These are phyloP conservation scores for Pipistrellus kuhlii DNA, from an alignment of 2,797 vertebrate species.

Conservation along the genomic window DNA sequence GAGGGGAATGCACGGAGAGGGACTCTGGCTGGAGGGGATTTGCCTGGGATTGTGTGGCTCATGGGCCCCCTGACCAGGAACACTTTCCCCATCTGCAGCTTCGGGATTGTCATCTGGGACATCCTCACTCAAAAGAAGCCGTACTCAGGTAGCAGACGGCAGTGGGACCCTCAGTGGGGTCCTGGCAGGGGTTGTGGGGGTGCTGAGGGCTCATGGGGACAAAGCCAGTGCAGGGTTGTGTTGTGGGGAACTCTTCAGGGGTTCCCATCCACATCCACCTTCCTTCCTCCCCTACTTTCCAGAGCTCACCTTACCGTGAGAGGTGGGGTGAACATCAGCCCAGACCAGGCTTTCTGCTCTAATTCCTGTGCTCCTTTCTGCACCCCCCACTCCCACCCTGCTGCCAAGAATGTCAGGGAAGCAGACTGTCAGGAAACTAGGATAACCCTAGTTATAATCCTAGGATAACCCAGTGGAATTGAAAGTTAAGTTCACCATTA, in stretches of 20 bases:
- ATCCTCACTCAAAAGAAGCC: conserved; percentile 94
- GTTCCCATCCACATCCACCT: background rate
- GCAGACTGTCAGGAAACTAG: background rate
- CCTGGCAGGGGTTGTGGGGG: background rate
- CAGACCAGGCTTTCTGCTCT: background rate
- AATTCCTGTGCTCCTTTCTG: background rate
- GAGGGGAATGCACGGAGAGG: background rate
- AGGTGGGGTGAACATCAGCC: background rate
- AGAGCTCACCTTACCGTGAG: background rate
- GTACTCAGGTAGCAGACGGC: conserved; percentile 87
- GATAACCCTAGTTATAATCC: background rate
- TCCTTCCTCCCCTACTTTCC: background rate
- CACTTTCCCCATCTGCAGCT: conserved; percentile 85
- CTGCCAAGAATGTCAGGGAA: background rate
- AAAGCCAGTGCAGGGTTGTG: background rate
- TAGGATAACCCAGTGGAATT: background rate
- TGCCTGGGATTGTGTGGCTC: too few species aligned
- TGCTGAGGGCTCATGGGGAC: background rate
- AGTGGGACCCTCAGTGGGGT: background rate
- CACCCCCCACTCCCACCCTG: background rate
- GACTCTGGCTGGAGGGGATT: background rate
- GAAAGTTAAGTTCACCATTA: background rate
- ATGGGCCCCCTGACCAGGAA: accelerated
- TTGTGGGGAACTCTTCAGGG: background rate
- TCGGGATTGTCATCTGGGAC: conserved; percentile 94